Percentiles rank a stretch among this genome's conserved stretches.
Evolutionary conservation across 2,888 invertebrate genomes (phyloP).

Genomic region (Phoenoteleia sp.): DNA sequence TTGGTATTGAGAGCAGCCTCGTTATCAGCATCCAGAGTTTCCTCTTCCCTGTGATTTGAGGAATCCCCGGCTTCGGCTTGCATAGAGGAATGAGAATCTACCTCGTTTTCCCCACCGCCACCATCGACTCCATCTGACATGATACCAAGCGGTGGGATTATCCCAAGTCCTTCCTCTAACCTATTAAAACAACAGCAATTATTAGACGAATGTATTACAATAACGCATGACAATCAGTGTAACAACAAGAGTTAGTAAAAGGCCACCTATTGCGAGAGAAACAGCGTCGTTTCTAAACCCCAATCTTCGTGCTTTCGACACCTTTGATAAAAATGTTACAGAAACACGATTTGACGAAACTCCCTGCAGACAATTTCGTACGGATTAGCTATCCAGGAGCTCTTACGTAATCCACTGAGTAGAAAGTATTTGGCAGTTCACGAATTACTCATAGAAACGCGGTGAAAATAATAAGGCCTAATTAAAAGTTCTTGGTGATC

Average conservation of each 20-base stretch:
- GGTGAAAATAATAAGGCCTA: background rate
- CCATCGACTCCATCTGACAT: slow-evolving; percentile 86
- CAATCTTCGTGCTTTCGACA: no score
- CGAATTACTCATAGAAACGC: background rate
- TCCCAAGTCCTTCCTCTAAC: slow-evolving; percentile 62
- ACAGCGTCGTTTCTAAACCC: no score
- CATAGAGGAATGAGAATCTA: slow-evolving; percentile 85
- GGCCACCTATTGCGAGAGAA: no score
- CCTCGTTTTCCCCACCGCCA: slow-evolving; percentile 85
- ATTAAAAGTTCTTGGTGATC: no score
- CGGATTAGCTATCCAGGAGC: no score
- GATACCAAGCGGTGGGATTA: slow-evolving; percentile 81
- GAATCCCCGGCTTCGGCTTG: slow-evolving; percentile 83
- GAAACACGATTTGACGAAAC: slow-evolving; percentile 21
- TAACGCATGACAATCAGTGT: no score
- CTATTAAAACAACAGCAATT: slow-evolving; percentile 16
- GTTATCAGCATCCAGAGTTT: slow-evolving; percentile 87
- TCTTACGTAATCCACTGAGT: slow-evolving; percentile 26
- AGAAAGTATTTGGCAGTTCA: slow-evolving; percentile 41
- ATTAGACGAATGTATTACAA: no score
- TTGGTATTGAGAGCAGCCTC: slow-evolving; percentile 88
- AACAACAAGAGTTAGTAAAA: no score
- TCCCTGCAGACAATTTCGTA: slow-evolving; percentile 3
- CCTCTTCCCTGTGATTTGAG: slow-evolving; percentile 85
- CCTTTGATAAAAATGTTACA: no score